A percentile compares a stretch with the other conserved stretches of the same genome.
Conservation (phyloP, 1,140 invertebrate genomes). For the Eumaeus atala region DNA sequence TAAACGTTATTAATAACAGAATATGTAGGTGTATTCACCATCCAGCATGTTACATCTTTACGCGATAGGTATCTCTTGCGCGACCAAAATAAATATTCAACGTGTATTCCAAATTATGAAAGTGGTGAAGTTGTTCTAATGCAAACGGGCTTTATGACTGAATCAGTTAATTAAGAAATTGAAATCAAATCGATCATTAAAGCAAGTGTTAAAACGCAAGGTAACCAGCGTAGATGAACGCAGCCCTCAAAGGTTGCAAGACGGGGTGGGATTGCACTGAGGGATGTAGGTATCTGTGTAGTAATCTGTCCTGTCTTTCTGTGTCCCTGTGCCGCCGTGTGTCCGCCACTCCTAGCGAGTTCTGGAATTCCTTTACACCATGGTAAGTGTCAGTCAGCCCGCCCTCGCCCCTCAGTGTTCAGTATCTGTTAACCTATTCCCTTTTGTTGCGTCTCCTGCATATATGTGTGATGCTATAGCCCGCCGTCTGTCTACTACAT, state of each 20-base stretch:
- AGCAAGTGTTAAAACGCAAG: slow-evolving; percentile 70
- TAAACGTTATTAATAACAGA: slow-evolving; percentile 35
- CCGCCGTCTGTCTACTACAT: slow-evolving; percentile 46
- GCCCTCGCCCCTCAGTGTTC: slow-evolving; percentile 74
- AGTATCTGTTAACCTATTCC: slow-evolving; percentile 74
- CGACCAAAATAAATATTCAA: slow-evolving; percentile 1
- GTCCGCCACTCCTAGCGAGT: slow-evolving; percentile 89
- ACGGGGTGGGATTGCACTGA: slow-evolving; percentile 71
- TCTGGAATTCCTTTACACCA: slow-evolving; percentile 97
- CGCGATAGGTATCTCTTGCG: slow-evolving; percentile 2
- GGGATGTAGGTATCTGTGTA: slow-evolving; percentile 79
- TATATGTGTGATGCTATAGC: slow-evolving; percentile 69
- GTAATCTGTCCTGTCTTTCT: slow-evolving; percentile 82
- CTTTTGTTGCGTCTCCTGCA: slow-evolving; percentile 69
- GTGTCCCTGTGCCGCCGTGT: slow-evolving; percentile 81
- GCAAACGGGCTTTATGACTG: slow-evolving; percentile 65
- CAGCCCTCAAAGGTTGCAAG: slow-evolving; percentile 56
- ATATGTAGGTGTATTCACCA: slow-evolving; percentile 47
- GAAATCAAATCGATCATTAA: slow-evolving; percentile 63
- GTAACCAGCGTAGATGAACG: slow-evolving; percentile 68
- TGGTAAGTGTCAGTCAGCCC: slow-evolving; percentile 90
- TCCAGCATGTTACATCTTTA: slow-evolving; percentile 39
- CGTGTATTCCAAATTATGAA: slow-evolving; percentile 24
- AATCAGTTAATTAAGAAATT: slow-evolving; percentile 50
- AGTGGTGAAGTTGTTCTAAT: slow-evolving; percentile 72